Evolutionary conservation across 2,888 invertebrate genomes (phyloP).

Genomic region (Polymixis flavicincta): DNA sequence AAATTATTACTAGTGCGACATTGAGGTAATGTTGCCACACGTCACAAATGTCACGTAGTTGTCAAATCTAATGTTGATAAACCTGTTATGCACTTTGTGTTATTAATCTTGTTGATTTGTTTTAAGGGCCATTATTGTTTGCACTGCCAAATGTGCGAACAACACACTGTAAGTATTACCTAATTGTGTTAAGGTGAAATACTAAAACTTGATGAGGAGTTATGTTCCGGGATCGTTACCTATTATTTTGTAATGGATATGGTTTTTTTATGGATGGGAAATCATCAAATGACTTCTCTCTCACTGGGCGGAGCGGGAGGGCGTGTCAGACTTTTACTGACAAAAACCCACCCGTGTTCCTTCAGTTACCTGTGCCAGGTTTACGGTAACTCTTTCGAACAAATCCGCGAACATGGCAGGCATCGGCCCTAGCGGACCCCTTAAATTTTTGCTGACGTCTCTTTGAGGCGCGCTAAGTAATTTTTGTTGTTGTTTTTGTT

Average conservation of each 20-base stretch:
- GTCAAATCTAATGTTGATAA: constrained; percentile 21
- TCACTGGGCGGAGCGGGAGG: too few relatives aligned
- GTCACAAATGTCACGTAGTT: constrained; percentile 21
- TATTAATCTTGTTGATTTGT: not conserved
- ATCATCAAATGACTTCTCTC: too few relatives aligned
- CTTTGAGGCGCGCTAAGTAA: too few relatives aligned
- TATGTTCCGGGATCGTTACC: not conserved
- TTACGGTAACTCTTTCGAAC: too few relatives aligned
- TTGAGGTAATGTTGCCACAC: constrained; percentile 17
- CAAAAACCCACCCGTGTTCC: too few relatives aligned
- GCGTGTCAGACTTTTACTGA: too few relatives aligned
- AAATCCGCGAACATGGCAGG: too few relatives aligned
- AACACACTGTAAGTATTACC: not conserved
- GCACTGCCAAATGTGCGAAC: not conserved
- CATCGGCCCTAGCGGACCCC: too few relatives aligned
- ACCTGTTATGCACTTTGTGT: constrained; percentile 6
- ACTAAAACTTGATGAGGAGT: not conserved
- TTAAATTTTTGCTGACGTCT: too few relatives aligned
- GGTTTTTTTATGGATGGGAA: too few relatives aligned
- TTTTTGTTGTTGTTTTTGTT: too few relatives aligned
- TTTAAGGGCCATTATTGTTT: not conserved
- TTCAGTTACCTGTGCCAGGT: too few relatives aligned
- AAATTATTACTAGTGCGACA: constrained; percentile 5
- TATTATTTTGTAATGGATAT: not conserved
- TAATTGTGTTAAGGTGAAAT: not conserved